These are phyloP conservation scores for Apocheima hispidaria DNA, from an alignment of 2,888 invertebrate genomes.

Conservation along the genomic window DNA sequence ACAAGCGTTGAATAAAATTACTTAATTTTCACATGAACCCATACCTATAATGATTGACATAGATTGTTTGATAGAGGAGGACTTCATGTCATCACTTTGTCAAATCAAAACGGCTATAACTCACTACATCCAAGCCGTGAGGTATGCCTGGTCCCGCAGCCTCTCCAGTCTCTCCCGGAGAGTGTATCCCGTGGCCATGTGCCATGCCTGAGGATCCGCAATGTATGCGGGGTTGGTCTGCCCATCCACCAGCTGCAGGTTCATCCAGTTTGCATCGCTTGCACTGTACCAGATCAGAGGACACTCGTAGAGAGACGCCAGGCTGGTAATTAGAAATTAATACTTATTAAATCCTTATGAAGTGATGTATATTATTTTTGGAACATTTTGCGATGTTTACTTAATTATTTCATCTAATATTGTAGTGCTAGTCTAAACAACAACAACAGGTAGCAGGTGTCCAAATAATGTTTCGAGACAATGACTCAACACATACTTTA, in stretches of 20 bases:
- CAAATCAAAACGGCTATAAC: slow-evolving; percentile 37
- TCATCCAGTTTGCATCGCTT: slow-evolving; percentile 59
- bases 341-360: no score
- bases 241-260: slow-evolving; percentile 58
- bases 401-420: no score
- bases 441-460: no score
- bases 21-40: slow-evolving; percentile 10
- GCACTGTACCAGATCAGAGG: slow-evolving; percentile 67
- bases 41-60: no score
- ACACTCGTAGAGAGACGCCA: slow-evolving; percentile 61
- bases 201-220: slow-evolving; percentile 47
- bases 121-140: slow-evolving; percentile 57
- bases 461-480: no score
- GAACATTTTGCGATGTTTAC: no score
- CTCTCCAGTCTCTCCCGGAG: slow-evolving; percentile 51
- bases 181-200: slow-evolving; percentile 40
- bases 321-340: slow-evolving; percentile 43
- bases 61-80: background rate
- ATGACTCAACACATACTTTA: no score
- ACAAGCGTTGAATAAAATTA: slow-evolving; percentile 3
- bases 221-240: slow-evolving; percentile 54
- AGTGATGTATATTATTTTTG: background rate
- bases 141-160: slow-evolving; percentile 55
- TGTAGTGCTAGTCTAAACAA: no score
- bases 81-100: background rate